These are phyloP conservation scores for Pocillopora damicornis DNA, from an alignment of 64 coral and sea anemone genomes.

Conservation along the genomic window DNA sequence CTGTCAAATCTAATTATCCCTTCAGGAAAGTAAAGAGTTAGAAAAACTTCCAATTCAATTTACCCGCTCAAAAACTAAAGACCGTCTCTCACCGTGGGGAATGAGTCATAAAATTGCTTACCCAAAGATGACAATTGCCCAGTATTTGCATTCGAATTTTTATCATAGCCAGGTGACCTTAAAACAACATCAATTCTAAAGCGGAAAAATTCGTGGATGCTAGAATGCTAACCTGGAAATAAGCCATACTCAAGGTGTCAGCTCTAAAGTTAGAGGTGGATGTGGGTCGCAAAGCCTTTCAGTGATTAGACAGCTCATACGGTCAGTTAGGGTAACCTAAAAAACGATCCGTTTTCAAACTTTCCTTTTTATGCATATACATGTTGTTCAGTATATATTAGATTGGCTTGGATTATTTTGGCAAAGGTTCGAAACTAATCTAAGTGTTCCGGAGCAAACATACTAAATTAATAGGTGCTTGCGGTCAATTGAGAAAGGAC, in stretches of 20 bases:
- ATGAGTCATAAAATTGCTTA: slow-evolving; percentile 17
- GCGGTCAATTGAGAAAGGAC: too few species aligned
- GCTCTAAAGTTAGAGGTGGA: neutral
- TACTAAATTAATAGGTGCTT: too few species aligned
- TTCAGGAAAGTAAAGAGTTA: slow-evolving; percentile 4
- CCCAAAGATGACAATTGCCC: neutral
- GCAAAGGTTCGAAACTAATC: too few species aligned
- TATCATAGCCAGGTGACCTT: neutral
- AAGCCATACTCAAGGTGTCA: neutral
- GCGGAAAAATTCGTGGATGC: neutral
- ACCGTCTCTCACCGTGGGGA: neutral
- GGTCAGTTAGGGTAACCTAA: too few species aligned
- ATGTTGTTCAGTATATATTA: too few species aligned
- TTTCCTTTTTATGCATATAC: too few species aligned
- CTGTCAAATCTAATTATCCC: slow-evolving; percentile 20
- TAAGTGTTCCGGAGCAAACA: too few species aligned
- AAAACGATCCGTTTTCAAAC: too few species aligned
- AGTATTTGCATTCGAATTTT: neutral
- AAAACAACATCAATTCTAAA: neutral
- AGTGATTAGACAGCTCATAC: too few species aligned
- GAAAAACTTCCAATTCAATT: slow-evolving; percentile 13
- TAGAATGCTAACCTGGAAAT: neutral
- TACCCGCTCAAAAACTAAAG: neutral
- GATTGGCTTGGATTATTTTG: too few species aligned
- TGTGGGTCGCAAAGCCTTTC: too few species aligned